phyloP scores from a whole-genome alignment of 2,888 invertebrate genomes.

The Rugalucina vietnamica region DNA sequence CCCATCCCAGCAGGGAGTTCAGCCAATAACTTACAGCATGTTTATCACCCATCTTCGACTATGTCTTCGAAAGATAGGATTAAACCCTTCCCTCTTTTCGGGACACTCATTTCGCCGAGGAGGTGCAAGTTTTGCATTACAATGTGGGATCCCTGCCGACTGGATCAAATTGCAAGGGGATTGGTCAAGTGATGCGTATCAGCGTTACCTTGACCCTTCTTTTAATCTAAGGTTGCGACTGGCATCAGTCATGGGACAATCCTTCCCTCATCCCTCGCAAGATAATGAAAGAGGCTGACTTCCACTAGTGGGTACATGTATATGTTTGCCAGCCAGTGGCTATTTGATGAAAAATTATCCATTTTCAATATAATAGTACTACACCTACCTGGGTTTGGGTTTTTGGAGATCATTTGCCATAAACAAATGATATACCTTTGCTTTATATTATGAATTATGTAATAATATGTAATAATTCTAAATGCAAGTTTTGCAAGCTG shows the following conservation, averaged over 20 bases:
- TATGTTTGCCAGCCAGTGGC: no score
- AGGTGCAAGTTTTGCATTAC: slow-evolving; percentile 28
- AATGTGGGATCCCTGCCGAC: slow-evolving; percentile 28
- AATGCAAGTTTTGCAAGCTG: no score
- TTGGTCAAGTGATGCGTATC: background rate
- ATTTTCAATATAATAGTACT: no score
- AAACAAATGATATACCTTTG: no score
- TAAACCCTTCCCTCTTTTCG: slow-evolving; percentile 9
- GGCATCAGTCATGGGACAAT: background rate
- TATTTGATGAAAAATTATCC: no score
- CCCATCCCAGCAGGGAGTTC: background rate
- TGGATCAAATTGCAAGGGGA: background rate
- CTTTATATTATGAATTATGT: no score
- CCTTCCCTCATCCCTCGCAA: background rate
- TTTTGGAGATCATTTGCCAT: no score
- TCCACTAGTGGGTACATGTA: no score
- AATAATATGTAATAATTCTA: no score
- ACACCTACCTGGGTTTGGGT: no score
- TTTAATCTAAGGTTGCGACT: background rate
- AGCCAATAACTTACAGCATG: background rate
- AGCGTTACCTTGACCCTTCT: background rate
- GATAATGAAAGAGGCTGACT: no score
- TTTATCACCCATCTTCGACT: background rate
- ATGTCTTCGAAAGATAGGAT: background rate
- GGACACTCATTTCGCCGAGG: slow-evolving; percentile 31